Base-by-base conservation (phyloP, 1,140 invertebrate species). In the Calliphora vicina region DNA sequence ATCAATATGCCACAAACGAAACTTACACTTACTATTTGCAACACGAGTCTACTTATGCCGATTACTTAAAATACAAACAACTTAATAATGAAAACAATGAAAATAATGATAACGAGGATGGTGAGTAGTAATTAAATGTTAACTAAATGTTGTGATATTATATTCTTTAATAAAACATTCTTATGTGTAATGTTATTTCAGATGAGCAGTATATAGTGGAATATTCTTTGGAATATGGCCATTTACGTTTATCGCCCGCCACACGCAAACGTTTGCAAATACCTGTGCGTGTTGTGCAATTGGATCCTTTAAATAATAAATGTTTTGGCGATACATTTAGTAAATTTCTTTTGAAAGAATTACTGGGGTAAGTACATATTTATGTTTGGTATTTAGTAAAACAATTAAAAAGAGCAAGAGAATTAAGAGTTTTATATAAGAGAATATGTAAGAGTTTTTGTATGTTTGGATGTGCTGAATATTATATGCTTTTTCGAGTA, bases 181-280 rank as follows among this genome's bases (percentile, higher is more conserved):
- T 80, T 81, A n/a, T 45, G 10, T 84, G n/a, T n/a, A n/a, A n/a
- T n/a, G n/a, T 61, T 42, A 1, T 92, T 84, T 86, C 94, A 95
- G 96, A 97, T 86, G 97, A 99, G 86, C 96, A 97, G 87, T 99
- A 99, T 89, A 99, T 99, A 50, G 95, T 99, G 5, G 99, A 99
- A 91, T 99, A 99, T 93, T 97, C 98, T 1, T 91, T 99, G 83
- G 97, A 99, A 91, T 99, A 99, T 91, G 98, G 99, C 1, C 97
- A 99, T 89, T 91, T 99, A 50, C 93, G 98, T 4, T 91, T 99
- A 17, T 97, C 97, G 13, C 95, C 97, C 0, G 93, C 93, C 29
- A 96, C 97, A 1, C 92, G 98, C 42, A 94, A 96, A 84, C 93
- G 94, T 73, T 92, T 99, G 1, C 97, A 97, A 88, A 97, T 99